Percentiles rank a stretch among this genome's conserved stretches.
These are phyloP conservation scores for Platanista minor DNA, from an alignment of 2,113 vertebrate species.

Conservation along the genomic window DNA sequence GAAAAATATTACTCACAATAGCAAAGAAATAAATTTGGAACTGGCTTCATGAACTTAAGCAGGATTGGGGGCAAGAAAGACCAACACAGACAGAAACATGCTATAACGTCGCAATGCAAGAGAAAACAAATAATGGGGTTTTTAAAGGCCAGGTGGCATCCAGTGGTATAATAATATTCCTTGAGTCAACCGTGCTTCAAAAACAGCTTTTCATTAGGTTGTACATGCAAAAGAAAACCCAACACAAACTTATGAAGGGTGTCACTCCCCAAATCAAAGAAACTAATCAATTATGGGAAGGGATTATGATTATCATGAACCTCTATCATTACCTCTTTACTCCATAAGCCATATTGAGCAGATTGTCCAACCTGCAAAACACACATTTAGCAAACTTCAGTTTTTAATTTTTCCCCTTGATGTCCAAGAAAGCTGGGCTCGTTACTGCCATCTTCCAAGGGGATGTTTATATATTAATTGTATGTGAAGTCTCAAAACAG, in stretches of 20 bases:
- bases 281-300: constrained; percentile 40
- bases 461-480: neutral
- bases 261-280: constrained; percentile 59
- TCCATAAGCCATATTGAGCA: constrained; percentile 99
- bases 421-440: constrained; percentile 52
- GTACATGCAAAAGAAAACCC: constrained; percentile 76
- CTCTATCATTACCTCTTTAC: constrained; percentile 95
- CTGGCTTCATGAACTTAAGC: constrained; percentile 49
- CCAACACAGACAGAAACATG: constrained; percentile 73
- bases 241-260: constrained; percentile 63
- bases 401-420: constrained; percentile 71
- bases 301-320: constrained; percentile 65
- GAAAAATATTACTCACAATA: neutral
- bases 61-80: neutral
- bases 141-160: constrained; percentile 43
- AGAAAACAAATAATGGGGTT: constrained; percentile 45
- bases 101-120: constrained; percentile 48
- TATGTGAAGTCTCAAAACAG: neutral
- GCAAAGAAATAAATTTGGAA: constrained; percentile 1
- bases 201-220: constrained; percentile 35
- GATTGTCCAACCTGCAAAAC: constrained; percentile 96
- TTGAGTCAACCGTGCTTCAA: constrained; percentile 53
- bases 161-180: constrained; percentile 22
- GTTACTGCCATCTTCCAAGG: constrained; percentile 45
- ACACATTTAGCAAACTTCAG: constrained; percentile 84